phyloP scores from a whole-genome alignment of 2,113 vertebrate genomes.

The Datnioides undecimradiatus region DNA sequence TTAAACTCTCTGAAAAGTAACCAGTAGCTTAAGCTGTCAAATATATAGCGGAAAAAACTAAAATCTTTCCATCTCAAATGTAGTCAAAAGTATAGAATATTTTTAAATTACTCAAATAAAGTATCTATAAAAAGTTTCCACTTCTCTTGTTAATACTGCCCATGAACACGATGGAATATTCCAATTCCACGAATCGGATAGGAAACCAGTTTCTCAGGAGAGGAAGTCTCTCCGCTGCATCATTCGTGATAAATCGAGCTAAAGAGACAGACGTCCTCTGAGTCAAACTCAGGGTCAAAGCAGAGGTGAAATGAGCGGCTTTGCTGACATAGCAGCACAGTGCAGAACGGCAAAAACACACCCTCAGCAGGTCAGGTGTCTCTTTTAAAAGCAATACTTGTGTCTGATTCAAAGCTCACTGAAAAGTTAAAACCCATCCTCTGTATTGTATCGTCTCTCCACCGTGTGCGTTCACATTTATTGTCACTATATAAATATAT shows the following conservation, averaged over 20 bases:
- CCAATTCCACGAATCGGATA: slow-evolving; percentile 7
- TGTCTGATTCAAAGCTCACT: background rate
- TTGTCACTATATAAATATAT: background rate
- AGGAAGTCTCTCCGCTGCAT: slow-evolving; percentile 63
- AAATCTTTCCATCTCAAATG: background rate
- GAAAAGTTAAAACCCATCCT: background rate
- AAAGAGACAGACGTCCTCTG: slow-evolving; percentile 63
- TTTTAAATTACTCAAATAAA: too few species aligned
- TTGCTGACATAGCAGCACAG: slow-evolving; percentile 54
- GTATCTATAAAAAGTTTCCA: too few species aligned
- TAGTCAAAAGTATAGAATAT: background rate
- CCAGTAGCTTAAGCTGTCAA: background rate
- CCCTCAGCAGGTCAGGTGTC: background rate
- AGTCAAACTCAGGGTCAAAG: slow-evolving; percentile 41
- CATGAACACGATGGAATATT: slow-evolving; percentile 45
- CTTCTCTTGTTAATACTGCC: background rate
- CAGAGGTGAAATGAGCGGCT: slow-evolving; percentile 24
- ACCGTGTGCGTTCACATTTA: background rate
- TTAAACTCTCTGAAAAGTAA: background rate
- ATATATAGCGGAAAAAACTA: background rate
- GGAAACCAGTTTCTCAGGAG: slow-evolving; percentile 55
- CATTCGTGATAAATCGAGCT: slow-evolving; percentile 46
- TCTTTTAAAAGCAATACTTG: background rate
- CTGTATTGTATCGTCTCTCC: background rate
- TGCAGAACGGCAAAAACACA: slow-evolving; percentile 5